These are phyloP conservation scores for Apostichopus californicus DNA, from an alignment of 35 echinoderm and acorn worm species.

Conservation along the genomic window DNA sequence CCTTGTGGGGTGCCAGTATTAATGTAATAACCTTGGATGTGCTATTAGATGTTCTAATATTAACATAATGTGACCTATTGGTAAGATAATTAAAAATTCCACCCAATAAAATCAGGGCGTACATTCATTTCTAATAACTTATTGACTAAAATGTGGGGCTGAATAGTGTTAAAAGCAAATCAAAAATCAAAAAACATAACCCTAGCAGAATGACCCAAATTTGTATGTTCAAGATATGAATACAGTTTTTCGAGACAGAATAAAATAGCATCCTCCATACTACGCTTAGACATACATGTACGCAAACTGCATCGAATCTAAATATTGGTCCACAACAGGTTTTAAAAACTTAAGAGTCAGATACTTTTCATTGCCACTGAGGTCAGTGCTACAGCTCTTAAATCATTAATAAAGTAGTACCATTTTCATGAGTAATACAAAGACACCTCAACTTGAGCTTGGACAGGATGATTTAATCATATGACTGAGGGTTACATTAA, in stretches of 20 bases:
- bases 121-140: constrained; percentile 36
- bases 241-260: constrained; percentile 40
- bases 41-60: constrained; percentile 2
- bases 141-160: constrained; percentile 33
- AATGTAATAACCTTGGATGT: constrained; percentile 31
- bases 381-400: constrained; percentile 27
- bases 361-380: constrained; percentile 16
- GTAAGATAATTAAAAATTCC: constrained; percentile 56
- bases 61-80: constrained; percentile 42
- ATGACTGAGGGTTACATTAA: too few species aligned
- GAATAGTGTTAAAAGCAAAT: constrained; percentile 47
- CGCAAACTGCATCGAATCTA: constrained; percentile 20
- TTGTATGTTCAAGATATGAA: constrained; percentile 38
- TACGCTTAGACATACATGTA: constrained; percentile 25
- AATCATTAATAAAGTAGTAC: not conserved
- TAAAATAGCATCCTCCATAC: constrained; percentile 47
- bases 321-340: not conserved
- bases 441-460: too few species aligned
- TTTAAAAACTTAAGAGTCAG: constrained; percentile 5
- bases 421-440: too few species aligned
- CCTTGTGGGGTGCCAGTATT: constrained; percentile 33
- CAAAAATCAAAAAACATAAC: constrained; percentile 45
- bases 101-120: constrained; percentile 17
- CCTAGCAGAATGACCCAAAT: constrained; percentile 5
- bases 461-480: too few species aligned